Conservation (phyloP, 2,113 vertebrate species). For the Apteryx mantelli region DNA sequence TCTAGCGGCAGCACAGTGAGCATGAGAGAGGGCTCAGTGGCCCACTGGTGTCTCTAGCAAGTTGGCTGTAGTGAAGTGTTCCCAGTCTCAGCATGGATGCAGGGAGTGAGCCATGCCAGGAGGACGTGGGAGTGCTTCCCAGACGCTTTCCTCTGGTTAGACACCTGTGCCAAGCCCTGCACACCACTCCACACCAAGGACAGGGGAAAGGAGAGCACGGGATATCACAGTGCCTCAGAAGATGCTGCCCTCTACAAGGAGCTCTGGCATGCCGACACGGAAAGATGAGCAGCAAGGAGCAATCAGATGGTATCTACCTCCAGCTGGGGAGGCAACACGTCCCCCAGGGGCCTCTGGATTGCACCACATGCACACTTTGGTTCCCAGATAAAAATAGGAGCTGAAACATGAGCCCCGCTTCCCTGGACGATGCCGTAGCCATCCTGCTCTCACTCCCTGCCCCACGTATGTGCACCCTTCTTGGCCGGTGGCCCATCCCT, state of each 20-base stretch:
- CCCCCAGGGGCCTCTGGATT: background rate
- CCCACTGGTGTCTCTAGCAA: background rate
- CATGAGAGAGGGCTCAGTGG: background rate
- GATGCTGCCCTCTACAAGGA: background rate
- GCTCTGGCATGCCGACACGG: background rate
- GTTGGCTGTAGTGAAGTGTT: background rate
- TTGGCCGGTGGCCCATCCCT: accelerated
- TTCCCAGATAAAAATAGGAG: slow-evolving; percentile 48
- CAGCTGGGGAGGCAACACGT: background rate
- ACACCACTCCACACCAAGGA: background rate
- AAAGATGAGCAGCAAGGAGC: background rate
- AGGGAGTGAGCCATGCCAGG: accelerated
- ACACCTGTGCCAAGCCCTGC: no score
- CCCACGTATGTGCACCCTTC: background rate
- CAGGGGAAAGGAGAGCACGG: accelerated
- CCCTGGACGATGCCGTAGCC: accelerated
- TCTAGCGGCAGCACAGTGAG: background rate
- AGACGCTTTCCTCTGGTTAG: background rate
- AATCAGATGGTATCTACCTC: background rate
- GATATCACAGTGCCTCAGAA: background rate
- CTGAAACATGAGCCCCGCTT: slow-evolving; percentile 18
- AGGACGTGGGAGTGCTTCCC: background rate
- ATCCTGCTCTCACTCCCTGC: background rate
- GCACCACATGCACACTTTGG: background rate
- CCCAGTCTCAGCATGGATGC: accelerated